Base-by-base conservation (phyloP, 2,888 invertebrate genomes). In the Ethmia dodecea region DNA sequence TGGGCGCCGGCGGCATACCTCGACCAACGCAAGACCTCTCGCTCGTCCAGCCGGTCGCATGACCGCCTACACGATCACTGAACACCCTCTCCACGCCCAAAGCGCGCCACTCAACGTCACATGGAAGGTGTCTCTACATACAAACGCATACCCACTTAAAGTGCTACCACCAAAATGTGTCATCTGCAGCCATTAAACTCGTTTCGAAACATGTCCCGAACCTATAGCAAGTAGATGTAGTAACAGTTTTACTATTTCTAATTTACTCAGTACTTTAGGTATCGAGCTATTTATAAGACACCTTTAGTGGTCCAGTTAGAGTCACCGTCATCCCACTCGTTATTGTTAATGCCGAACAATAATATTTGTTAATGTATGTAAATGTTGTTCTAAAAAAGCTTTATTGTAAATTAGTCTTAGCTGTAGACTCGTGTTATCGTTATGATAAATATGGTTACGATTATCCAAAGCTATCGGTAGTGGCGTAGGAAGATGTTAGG, bases 1-100 rank as follows among this genome's bases (percentile, higher is more conserved):
- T 98, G 97, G 97, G 96, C 95, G 40, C 97, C 97, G 37, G 95
- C 96, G 33, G 95, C 96, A 18, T 97, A 96, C 84, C 88, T 97
- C 77, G 95, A 95, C 84, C 92, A 91, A 77, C 89, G 93, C 66
- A 94, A 93, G 84, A 90, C 90, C 9, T 92, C 93, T 50, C 90
- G 93, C 63, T 92, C 92, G 55, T 92, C 92, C 56, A 90, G 90
- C 69, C 87, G 89, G 60, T 89, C 89, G 50, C 90, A 90, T 70
- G 89, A 90, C 64, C 84, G 87, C 45, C 68, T 88, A 43, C 81
- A 79, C 64, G 83, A 86, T 53, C 84, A 84, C 63, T 83, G 75
- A 73, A 43, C 59, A 20, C 25, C 34, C 20, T n/a, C 35, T n/a
- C n/a, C n/a, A n/a, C n/a, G n/a, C n/a, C n/a, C n/a, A n/a, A n/a